Percentiles rank a stretch among this genome's conserved stretches.
These are phyloP conservation scores for Rhynchonycteris naso DNA, from an alignment of 2,797 vertebrate genomes.

Conservation along the genomic window DNA sequence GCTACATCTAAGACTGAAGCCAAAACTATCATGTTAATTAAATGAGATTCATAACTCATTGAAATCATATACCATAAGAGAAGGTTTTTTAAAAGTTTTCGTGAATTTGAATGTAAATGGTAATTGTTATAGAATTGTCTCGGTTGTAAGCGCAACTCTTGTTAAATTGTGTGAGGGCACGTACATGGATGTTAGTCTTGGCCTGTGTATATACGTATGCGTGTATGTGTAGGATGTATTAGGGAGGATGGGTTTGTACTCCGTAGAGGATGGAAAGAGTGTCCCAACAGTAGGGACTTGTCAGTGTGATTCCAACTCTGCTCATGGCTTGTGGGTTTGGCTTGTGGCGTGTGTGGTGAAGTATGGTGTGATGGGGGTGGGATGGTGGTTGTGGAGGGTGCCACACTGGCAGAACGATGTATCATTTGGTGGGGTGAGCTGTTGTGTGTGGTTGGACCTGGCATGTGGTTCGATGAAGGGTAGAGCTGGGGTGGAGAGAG, in stretches of 20 bases:
- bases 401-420: rapidly evolving
- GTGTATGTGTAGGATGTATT: not conserved
- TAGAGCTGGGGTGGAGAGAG: not conserved
- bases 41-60: not conserved
- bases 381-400: not conserved
- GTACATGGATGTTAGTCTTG: not conserved
- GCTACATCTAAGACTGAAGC: not conserved
- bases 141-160: not conserved
- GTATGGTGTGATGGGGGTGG: not conserved
- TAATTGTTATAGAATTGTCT: not conserved
- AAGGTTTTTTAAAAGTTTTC: not conserved
- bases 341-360: not conserved
- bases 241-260: not conserved
- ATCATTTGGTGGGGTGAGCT: not conserved
- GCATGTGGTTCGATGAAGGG: not conserved
- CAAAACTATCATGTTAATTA: not conserved
- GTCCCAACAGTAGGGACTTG: not conserved
- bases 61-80: not conserved
- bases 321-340: not conserved
- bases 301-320: not conserved
- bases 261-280: not conserved
- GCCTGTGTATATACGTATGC: too few species aligned
- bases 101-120: not conserved
- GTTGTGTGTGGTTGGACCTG: not conserved
- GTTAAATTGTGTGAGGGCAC: not conserved